Base-by-base conservation (phyloP, 2,797 vertebrate genomes). In the Sphaeramia orbicularis region DNA sequence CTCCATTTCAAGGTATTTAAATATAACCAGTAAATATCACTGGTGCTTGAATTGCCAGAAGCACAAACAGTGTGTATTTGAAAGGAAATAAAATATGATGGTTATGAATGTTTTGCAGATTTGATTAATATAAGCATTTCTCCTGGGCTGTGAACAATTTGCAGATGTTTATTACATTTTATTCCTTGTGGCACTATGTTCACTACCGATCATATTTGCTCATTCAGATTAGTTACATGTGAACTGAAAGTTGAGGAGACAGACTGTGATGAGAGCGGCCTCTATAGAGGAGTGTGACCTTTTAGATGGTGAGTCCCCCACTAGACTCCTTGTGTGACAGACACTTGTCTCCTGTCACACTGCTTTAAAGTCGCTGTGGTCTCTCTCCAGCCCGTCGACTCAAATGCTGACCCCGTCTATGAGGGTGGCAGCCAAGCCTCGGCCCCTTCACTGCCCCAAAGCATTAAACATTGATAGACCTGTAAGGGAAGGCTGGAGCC, bases 391-490 rank as follows among this genome's bases (percentile, higher is more conserved):
- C 88, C 91, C 76, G 89, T 79, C 50, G 65, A 72, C 92, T 94
- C 87, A 88, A 82, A 73, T 71, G 67, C 86, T 88, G 91, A 93
- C 89, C 85, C 87, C 86, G 84, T 89, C 89, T 76, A 78, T 89
- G 87, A 92, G 90, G 92, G 87, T 90, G 93, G 86, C 89, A 85
- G 86, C 72, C 82, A 78, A 6, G 84, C 80, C 83, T 84, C 74
- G 65, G 83, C 85, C 91, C 86, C 84, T 79, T 80, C 89, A 83
- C 86, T 85, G 87, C 69, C 81, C 91, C 89, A 90, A 78, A 84
- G 84, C 93, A 94, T 95, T 93, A 96, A 94, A 95, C 93, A 95
- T 94, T 93, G 93, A 93, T 93, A 83, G 83, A 82, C 85, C 89
- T 86, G 86, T 76, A 81, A 89, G 71, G 58, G 78, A 88, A 79